Conservation (phyloP, 2,888 invertebrate genomes). For the Ischnura elegans region DNA sequence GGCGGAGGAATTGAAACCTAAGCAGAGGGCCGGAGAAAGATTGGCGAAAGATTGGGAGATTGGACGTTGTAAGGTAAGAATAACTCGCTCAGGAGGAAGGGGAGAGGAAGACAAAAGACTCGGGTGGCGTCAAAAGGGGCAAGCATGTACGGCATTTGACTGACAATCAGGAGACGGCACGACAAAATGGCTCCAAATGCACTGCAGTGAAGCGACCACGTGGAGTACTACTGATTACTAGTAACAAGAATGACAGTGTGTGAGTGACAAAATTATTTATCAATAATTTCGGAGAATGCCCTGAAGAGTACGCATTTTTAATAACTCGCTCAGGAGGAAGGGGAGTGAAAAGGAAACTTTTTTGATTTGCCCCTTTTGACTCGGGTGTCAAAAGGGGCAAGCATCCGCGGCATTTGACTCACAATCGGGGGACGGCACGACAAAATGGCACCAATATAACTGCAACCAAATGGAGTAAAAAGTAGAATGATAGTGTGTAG, state of each 20-base stretch:
- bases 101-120: conserved; percentile 17
- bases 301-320: too few relatives aligned
- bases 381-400: background rate
- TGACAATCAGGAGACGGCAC: conserved; percentile 35
- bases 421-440: conserved; percentile 6
- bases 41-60: conserved; percentile 8
- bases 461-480: too few relatives aligned
- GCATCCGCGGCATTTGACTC: conserved; percentile 17
- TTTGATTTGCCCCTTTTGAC: too few relatives aligned
- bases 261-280: too few relatives aligned
- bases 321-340: background rate
- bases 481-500: too few relatives aligned
- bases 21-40: background rate
- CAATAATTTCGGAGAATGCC: too few relatives aligned
- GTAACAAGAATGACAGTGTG: too few relatives aligned
- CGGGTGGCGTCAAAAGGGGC: background rate
- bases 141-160: conserved; percentile 1
- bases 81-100: background rate
- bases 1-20: conserved; percentile 28
- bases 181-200: too few relatives aligned
- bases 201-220: too few relatives aligned
- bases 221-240: too few relatives aligned
- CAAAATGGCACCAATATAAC: too few relatives aligned
- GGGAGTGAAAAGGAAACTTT: conserved; percentile 7
- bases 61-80: background rate